Evolutionary conservation across 2,797 vertebrate species (phyloP).

Genomic region (Hydrocynus forskahlii): DNA sequence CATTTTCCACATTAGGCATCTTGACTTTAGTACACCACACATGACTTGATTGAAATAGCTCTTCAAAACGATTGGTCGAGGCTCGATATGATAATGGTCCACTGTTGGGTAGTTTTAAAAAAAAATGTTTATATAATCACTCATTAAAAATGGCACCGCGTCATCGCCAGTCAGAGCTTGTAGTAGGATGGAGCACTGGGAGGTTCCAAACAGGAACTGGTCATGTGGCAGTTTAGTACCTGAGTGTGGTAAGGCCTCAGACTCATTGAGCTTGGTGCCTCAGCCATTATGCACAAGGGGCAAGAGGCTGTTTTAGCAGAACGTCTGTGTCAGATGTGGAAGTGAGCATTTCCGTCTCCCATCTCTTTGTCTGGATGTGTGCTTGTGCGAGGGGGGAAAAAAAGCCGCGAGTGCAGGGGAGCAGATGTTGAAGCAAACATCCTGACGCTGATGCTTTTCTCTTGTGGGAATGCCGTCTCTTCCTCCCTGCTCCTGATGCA

Average conservation of each 20-base stretch:
- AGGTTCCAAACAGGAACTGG: slow-evolving; percentile 4
- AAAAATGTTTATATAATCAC: not conserved
- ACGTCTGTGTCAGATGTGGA: slow-evolving; percentile 69
- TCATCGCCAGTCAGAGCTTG: not conserved
- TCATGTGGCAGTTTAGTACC: slow-evolving; percentile 20
- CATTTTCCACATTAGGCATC: not conserved
- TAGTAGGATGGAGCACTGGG: not conserved
- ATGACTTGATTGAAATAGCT: not conserved
- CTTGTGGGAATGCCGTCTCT: slow-evolving; percentile 90
- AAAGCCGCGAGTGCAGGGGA: slow-evolving; percentile 87
- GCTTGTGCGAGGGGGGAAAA: slow-evolving; percentile 75
- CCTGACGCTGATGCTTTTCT: slow-evolving; percentile 85
- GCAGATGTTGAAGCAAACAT: slow-evolving; percentile 99
- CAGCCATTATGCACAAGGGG: slow-evolving; percentile 34
- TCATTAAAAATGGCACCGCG: not conserved
- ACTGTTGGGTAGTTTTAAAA: not conserved
- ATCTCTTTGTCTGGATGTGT: slow-evolving; percentile 92
- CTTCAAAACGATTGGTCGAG: not conserved
- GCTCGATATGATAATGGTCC: not conserved
- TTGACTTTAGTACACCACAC: not conserved
- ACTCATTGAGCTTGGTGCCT: slow-evolving; percentile 32
- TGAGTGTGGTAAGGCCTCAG: slow-evolving; percentile 21
- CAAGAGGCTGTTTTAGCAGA: slow-evolving; percentile 67
- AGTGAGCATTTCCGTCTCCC: slow-evolving; percentile 80
- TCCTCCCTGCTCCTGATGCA: slow-evolving; percentile 91